Evolutionary conservation across 1,140 invertebrate species (phyloP).

Genomic region (Lucilia sericata): DNA sequence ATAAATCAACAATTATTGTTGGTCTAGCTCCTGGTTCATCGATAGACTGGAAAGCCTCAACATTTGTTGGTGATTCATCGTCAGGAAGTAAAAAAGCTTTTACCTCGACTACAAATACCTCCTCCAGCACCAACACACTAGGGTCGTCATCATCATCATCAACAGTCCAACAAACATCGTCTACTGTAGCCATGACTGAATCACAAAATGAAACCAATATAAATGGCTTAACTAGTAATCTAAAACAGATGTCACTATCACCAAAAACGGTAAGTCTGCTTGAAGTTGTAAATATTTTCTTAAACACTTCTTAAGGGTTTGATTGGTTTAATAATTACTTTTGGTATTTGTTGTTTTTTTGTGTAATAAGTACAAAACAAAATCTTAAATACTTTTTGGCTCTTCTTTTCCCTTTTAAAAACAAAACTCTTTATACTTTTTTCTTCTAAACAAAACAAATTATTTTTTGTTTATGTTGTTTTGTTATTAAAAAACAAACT

Average conservation of each 20-base stretch:
- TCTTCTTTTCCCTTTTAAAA: constrained; percentile 20
- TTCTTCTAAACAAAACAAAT: constrained; percentile 13
- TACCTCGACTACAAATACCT: constrained; percentile 26
- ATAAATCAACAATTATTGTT: constrained; percentile 44
- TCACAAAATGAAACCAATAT: constrained; percentile 50
- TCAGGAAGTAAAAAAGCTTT: constrained; percentile 15
- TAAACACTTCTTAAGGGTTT: background rate
- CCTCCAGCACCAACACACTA: constrained; percentile 42
- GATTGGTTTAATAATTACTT: background rate
- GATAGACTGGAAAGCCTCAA: constrained; percentile 30
- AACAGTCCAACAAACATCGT: constrained; percentile 46
- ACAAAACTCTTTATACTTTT: constrained; percentile 18
- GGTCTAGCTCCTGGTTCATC: constrained; percentile 33
- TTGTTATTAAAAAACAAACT: background rate
- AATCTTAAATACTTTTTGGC: constrained; percentile 11
- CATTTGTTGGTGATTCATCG: constrained; percentile 33
- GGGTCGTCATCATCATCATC: constrained; percentile 50
- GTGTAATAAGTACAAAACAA: background rate
- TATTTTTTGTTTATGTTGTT: background rate
- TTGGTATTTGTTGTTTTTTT: background rate
- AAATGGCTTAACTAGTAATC: constrained; percentile 58
- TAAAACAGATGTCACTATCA: constrained; percentile 61
- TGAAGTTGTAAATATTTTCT: background rate
- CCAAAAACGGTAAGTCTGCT: constrained; percentile 60
- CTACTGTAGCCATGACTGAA: constrained; percentile 46